Conservation (phyloP, 2,113 vertebrate genomes). For the Salvelinus fontinalis region DNA sequence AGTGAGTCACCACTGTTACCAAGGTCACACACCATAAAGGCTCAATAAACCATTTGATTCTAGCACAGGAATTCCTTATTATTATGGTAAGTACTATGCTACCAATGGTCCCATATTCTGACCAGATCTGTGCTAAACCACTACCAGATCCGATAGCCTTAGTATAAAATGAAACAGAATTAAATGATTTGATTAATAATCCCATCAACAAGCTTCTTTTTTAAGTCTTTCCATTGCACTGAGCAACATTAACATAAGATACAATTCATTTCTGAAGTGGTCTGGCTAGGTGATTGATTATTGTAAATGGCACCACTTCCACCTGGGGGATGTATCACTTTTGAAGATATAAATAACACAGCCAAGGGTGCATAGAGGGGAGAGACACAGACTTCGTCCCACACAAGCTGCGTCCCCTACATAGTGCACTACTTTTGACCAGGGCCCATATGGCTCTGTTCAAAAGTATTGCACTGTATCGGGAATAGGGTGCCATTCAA, state of each 20-base stretch:
- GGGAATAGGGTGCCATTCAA: no score
- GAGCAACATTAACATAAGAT: constrained; percentile 30
- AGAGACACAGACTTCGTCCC: constrained; percentile 33
- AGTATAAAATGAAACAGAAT: constrained; percentile 13
- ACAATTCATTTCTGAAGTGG: constrained; percentile 24
- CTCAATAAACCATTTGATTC: no score
- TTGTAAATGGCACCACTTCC: constrained; percentile 70
- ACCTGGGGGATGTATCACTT: constrained; percentile 65
- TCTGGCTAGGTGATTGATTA: constrained; percentile 61
- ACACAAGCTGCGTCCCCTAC: constrained; percentile 19
- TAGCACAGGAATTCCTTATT: not conserved
- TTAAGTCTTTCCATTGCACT: constrained; percentile 1
- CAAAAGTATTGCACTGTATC: no score
- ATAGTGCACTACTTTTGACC: no score
- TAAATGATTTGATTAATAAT: constrained; percentile 32
- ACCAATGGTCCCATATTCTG: not conserved
- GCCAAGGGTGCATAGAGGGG: constrained; percentile 28
- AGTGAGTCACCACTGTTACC: no score
- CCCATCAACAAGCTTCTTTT: constrained; percentile 16
- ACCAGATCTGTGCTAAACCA: not conserved
- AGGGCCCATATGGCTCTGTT: no score
- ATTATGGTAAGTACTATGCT: no score
- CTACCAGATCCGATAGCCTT: no score
- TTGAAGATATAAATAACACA: constrained; percentile 69
- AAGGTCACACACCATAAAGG: no score